Evolutionary conservation across 2,113 vertebrate genomes (phyloP), one percentile per base, ranked within the genome.

Genomic region (Gymnogyps californianus): DNA sequence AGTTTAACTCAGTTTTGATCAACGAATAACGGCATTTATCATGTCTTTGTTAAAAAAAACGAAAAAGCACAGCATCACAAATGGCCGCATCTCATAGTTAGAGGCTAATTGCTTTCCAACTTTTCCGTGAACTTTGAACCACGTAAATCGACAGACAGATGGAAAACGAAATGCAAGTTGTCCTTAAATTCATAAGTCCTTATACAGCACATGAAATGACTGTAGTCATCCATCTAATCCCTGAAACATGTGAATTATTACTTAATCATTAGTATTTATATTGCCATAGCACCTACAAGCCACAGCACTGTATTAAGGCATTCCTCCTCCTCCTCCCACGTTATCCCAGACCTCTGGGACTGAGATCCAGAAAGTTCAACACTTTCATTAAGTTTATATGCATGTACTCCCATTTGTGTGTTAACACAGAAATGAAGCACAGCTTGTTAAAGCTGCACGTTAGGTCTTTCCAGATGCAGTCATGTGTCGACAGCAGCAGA

Each of bases 1-100:
- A 94, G 66, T 83, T 96, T 96, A 89, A 97, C 72, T 89, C 89
- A 92, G 51, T 90, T 89, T 82, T 80, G 38, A 71, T 55, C 29
- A 49, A 78, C 70, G 19, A 93, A 87, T 16, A 86, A 52, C 22
- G 24, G 20, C 17, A 71, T 93, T 93, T 95, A 65, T 95, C 38
- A 74, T 36, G 34, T 9, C 40, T 83, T 62, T 79, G 7, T 58
- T 71, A 80, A 78, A 92, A 92, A 57, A 74, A 70, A 81, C 7
- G 16, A 38, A 38, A 67, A 78, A 52, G 12, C 32, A 83, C 15
- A 80, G 26, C 34, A 78, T 38, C 18, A 40, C 40, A 74, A 74
- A n/a, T 40, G 20, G 29, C 47, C 59, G 16, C 15, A 54, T 51
- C 25, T 95, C 47, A 32, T 8, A 19, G 16, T 66, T 69, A 66